Conservation (phyloP, 2,797 vertebrate species). For the Phalloptychus januarius region DNA sequence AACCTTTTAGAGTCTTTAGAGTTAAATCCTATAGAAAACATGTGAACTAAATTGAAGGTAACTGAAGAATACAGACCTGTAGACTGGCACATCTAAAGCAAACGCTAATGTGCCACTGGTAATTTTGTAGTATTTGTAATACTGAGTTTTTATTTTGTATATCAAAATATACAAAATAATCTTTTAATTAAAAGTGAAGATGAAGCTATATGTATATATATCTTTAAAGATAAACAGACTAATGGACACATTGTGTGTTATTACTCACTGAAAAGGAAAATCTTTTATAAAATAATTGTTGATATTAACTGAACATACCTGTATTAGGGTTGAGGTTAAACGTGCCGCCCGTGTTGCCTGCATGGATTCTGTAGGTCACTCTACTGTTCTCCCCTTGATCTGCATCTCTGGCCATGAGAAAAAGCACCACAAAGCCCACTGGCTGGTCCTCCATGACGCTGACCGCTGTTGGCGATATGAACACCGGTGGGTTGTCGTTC, state of each 20-base stretch:
- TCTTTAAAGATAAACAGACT: background rate
- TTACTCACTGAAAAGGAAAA: background rate
- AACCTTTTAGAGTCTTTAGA: background rate
- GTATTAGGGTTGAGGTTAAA: constrained; percentile 90
- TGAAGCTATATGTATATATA: too few relatives aligned
- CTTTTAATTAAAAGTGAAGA: too few relatives aligned
- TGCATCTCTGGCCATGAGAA: constrained; percentile 88
- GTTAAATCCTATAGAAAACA: background rate
- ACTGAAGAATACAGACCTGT: too few relatives aligned
- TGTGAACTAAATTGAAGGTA: background rate
- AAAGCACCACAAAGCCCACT: constrained; percentile 81
- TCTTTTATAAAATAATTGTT: background rate
- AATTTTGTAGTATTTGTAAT: too few relatives aligned
- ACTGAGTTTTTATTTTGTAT: too few relatives aligned
- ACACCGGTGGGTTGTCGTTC: constrained; percentile 90
- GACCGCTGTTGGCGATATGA: constrained; percentile 85
- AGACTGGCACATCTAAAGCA: too few relatives aligned
- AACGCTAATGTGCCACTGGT: background rate
- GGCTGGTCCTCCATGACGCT: constrained; percentile 93
- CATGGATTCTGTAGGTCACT: constrained; percentile 87
- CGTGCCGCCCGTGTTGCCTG: constrained; percentile 85
- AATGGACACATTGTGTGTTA: background rate
- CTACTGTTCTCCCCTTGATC: constrained; percentile 93
- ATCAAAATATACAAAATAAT: too few relatives aligned
- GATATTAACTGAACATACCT: constrained; percentile 78